A percentile compares a stretch with the other conserved stretches of the same genome.
Conservation (phyloP, 2,797 vertebrate genomes). For the Manis pentadactyla region DNA sequence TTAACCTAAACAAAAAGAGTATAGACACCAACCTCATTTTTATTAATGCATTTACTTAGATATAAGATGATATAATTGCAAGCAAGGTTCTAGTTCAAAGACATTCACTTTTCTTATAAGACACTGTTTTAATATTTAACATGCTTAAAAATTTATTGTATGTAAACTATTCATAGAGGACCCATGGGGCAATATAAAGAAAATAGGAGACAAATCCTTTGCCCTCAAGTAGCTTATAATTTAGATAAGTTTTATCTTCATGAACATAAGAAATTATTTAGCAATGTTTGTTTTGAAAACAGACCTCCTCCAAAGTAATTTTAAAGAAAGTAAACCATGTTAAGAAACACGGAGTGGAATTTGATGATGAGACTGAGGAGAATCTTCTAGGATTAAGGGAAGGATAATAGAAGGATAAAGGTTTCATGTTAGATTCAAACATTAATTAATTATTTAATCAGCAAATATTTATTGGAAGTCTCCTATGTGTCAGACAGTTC, state of each 20-base stretch:
- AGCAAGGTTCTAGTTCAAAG: background rate
- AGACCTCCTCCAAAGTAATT: background rate
- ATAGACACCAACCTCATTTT: background rate
- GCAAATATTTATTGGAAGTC: background rate
- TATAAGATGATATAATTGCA: background rate
- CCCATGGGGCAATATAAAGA: background rate
- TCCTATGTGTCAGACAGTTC: background rate
- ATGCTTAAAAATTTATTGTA: background rate
- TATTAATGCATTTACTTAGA: background rate
- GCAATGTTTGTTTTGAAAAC: background rate
- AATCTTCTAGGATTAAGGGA: background rate
- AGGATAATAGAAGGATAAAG: background rate
- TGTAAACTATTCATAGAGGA: background rate
- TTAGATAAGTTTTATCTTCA: background rate
- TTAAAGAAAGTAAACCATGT: background rate
- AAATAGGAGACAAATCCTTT: background rate
- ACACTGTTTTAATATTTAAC: background rate
- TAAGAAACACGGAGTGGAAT: background rate
- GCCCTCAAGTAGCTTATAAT: background rate
- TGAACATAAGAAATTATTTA: background rate
- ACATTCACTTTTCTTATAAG: background rate
- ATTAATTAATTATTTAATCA: conserved; percentile 42
- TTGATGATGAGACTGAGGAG: background rate
- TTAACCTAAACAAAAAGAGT: background rate
- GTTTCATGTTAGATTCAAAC: background rate